phyloP scores from a whole-genome alignment of 1,140 invertebrate species.

The Parapsyche elsis region DNA sequence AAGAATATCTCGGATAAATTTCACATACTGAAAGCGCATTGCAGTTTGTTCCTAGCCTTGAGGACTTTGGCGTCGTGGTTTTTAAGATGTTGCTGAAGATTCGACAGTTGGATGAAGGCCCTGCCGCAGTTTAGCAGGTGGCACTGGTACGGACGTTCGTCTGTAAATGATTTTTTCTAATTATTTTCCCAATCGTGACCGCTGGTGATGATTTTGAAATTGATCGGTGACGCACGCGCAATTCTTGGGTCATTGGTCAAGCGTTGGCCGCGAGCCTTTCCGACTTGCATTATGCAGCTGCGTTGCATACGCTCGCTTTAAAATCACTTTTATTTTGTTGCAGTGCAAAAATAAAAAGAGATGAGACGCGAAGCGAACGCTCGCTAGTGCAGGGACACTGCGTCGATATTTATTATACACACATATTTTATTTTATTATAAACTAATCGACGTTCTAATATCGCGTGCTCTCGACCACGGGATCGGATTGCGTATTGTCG shows the following conservation, averaged over 20 bases:
- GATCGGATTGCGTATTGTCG: not conserved
- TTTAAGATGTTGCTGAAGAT: conserved; percentile 94
- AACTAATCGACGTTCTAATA: not conserved
- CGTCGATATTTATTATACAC: not conserved
- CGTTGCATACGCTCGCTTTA: not conserved
- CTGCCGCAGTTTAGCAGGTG: conserved; percentile 94
- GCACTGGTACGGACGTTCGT: conserved; percentile 96
- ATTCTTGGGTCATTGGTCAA: not conserved
- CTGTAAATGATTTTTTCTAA: conserved; percentile 67
- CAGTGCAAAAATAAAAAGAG: not conserved
- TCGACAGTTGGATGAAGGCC: conserved; percentile 97
- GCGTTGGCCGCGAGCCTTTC: too few species aligned
- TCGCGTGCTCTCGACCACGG: not conserved
- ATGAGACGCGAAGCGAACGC: not conserved
- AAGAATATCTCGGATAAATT: conserved; percentile 56
- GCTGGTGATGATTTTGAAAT: not conserved
- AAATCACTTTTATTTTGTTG: not conserved
- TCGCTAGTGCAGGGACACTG: not conserved
- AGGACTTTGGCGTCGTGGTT: conserved; percentile 97
- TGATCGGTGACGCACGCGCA: not conserved
- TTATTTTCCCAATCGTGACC: not conserved
- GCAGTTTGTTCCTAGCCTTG: conserved; percentile 90
- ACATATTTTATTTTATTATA: not conserved
- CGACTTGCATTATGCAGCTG: not conserved
- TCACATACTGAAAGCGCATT: conserved; percentile 55